Evolutionary conservation across 2,888 invertebrate species (phyloP).

Genomic region (Vandiemenella viatica): DNA sequence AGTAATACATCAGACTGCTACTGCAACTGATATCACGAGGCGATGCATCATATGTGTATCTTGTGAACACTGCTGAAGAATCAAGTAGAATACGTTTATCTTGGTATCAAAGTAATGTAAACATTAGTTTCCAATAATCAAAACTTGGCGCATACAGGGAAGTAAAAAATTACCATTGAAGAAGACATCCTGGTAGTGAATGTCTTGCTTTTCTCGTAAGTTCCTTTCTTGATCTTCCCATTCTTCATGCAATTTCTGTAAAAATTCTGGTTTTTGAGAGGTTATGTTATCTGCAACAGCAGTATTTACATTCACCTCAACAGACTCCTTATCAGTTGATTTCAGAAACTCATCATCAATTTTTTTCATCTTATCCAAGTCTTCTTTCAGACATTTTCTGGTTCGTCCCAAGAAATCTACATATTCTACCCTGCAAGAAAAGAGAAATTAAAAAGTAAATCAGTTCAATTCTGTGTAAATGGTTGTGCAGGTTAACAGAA

Average conservation of each 20-base stretch:
- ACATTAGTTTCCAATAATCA: no score
- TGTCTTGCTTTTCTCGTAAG: conserved; percentile 51
- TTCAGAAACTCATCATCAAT: conserved; percentile 37
- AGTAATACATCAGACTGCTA: no score
- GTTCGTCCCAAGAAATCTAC: conserved; percentile 78
- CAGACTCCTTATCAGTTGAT: conserved; percentile 9
- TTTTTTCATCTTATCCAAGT: conserved; percentile 48
- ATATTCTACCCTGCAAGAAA: conserved; percentile 61
- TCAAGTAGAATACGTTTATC: no score
- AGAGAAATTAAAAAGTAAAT: conserved; percentile 8
- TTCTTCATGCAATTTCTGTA: conserved; percentile 58
- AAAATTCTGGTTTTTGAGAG: no score
- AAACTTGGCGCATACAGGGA: no score
- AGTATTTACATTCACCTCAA: conserved; percentile 11
- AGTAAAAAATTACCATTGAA: conserved; percentile 77
- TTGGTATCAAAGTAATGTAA: no score
- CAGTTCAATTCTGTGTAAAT: no score
- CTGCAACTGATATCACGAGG: no score
- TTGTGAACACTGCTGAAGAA: no score
- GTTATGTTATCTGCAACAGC: conserved; percentile 8
- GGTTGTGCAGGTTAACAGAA: no score
- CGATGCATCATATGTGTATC: no score
- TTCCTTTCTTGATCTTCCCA: conserved; percentile 78
- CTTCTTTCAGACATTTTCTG: conserved; percentile 63
- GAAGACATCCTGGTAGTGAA: conserved; percentile 85